Conservation (phyloP, 2,797 vertebrate genomes). For the Caiman crocodilus region DNA sequence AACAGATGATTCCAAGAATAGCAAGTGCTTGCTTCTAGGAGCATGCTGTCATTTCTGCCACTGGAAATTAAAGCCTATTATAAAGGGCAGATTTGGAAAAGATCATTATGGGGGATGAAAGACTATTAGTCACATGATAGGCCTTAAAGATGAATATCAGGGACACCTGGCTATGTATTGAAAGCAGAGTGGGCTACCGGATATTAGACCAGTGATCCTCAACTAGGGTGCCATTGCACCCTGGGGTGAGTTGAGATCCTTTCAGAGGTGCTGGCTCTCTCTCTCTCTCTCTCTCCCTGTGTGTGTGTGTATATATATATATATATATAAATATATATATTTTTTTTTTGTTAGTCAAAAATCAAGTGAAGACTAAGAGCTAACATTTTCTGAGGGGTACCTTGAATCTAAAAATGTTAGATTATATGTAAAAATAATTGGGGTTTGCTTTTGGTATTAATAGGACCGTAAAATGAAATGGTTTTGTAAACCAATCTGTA, state of each 20-base stretch:
- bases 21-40: fast-evolving
- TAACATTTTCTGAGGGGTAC: too few relatives aligned
- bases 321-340: too few relatives aligned
- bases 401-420: neutral
- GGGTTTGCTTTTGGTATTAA: fast-evolving
- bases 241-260: too few relatives aligned
- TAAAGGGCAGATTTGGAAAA: neutral
- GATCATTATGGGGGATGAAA: neutral
- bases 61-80: neutral
- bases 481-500: neutral
- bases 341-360: too few relatives aligned
- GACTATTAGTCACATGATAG: neutral
- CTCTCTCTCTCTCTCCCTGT: too few relatives aligned
- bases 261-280: too few relatives aligned
- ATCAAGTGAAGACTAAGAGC: too few relatives aligned
- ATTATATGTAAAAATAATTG: fast-evolving
- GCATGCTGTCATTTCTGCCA: fast-evolving
- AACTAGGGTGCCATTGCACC: too few relatives aligned
- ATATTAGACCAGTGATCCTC: neutral
- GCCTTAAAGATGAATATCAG: neutral
- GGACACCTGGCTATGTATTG: too few relatives aligned
- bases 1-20: neutral
- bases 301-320: too few relatives aligned
- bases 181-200: neutral
- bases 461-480: neutral